These are phyloP conservation scores for Stercorarius parasiticus DNA, from an alignment of 2,113 vertebrate genomes.

Conservation along the genomic window DNA sequence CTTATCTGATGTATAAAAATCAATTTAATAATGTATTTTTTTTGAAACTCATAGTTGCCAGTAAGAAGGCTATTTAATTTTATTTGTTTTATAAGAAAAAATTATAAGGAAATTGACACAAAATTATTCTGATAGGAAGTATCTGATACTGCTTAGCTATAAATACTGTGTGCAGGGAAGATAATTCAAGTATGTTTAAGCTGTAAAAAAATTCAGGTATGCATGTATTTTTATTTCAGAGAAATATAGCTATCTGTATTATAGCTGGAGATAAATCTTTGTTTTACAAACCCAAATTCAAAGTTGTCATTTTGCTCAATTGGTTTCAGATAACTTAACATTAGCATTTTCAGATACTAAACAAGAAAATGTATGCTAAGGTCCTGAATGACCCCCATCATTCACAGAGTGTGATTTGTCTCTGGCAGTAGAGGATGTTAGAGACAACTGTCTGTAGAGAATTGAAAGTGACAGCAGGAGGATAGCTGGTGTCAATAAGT, in stretches of 20 bases:
- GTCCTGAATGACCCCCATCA: neutral
- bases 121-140: neutral
- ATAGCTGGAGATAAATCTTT: neutral
- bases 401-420: neutral
- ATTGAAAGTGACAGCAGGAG: neutral
- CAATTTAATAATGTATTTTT: neutral
- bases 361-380: neutral
- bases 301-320: neutral
- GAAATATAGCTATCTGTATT: neutral
- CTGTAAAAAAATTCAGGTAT: neutral
- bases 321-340: neutral
- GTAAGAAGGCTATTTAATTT: neutral
- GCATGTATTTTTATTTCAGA: neutral
- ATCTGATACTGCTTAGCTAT: neutral
- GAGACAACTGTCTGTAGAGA: neutral
- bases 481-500: neutral
- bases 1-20: neutral
- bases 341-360: neutral
- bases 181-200: neutral
- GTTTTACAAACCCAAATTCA: neutral
- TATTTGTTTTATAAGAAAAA: neutral
- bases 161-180: neutral
- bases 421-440: neutral
- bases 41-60: neutral
- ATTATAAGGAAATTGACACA: neutral